These are phyloP conservation scores for Acomys russatus DNA, from an alignment of 2,797 vertebrate species.

Conservation along the genomic window DNA sequence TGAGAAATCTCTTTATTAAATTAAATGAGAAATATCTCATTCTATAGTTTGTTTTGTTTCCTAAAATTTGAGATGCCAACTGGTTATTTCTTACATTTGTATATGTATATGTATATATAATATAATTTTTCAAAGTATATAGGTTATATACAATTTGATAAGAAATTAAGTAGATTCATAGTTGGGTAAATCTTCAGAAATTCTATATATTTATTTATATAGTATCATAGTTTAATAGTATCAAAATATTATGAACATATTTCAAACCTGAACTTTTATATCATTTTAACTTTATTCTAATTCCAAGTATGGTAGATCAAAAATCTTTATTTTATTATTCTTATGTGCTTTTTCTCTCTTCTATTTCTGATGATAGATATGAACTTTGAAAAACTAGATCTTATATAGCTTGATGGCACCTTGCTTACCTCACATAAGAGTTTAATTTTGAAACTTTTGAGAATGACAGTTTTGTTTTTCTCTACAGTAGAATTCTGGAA, in stretches of 20 bases:
- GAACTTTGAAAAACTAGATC: background rate
- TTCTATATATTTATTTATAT: background rate
- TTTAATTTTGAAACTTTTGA: background rate
- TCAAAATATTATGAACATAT: background rate
- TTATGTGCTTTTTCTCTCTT: background rate
- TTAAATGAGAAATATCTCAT: background rate
- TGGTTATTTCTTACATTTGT: background rate
- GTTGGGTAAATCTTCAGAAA: background rate
- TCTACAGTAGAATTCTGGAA: constrained; percentile 6
- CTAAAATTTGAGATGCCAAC: background rate
- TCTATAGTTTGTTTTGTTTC: background rate
- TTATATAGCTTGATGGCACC: background rate
- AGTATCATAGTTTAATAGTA: background rate
- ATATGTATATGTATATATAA: background rate
- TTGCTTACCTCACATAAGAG: background rate
- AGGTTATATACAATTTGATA: background rate
- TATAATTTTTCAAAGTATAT: background rate
- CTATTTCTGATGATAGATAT: background rate
- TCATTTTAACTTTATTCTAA: background rate
- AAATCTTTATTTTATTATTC: background rate
- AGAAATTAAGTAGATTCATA: no score
- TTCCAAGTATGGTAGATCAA: background rate
- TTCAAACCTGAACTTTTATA: background rate
- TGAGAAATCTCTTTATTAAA: background rate
- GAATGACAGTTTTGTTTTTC: background rate